Percentiles rank a stretch among this genome's conserved stretches.
Evolutionary conservation across 2,797 vertebrate genomes (phyloP).

Genomic region (Pantherophis alleghaniensis): DNA sequence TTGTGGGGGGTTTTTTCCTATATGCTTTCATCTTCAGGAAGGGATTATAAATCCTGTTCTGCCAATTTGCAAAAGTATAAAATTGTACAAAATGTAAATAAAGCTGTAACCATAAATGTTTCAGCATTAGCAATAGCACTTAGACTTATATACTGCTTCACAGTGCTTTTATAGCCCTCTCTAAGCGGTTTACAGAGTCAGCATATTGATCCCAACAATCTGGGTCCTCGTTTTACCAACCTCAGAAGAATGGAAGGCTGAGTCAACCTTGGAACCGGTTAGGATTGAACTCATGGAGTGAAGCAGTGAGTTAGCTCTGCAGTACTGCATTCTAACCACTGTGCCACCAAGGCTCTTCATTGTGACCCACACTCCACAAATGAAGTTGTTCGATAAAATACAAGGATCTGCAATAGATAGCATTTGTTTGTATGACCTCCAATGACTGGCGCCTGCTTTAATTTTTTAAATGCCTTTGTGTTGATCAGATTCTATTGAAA

Average conservation of each 20-base stretch:
- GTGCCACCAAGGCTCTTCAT: too few relatives aligned
- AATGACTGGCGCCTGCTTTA: background rate
- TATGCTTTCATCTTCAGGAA: background rate
- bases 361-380: background rate
- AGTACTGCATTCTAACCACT: too few relatives aligned
- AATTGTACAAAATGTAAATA: background rate
- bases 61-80: background rate
- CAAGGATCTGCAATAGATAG: background rate
- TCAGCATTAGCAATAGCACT: background rate
- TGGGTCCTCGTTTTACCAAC: too few relatives aligned
- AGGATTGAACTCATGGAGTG: too few relatives aligned
- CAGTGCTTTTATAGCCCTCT: background rate
- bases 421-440: background rate
- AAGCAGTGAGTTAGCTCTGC: too few relatives aligned
- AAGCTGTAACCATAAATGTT: background rate
- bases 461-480: background rate
- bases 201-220: too few relatives aligned
- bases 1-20: background rate
- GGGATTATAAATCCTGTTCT: background rate
- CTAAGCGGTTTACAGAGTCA: background rate
- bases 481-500: background rate
- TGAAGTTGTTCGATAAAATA: background rate
- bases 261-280: too few relatives aligned
- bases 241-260: too few relatives aligned
- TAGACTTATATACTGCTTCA: background rate